These are phyloP conservation scores for Zygaena filipendulae DNA, from an alignment of 2,888 invertebrate genomes.

Conservation along the genomic window DNA sequence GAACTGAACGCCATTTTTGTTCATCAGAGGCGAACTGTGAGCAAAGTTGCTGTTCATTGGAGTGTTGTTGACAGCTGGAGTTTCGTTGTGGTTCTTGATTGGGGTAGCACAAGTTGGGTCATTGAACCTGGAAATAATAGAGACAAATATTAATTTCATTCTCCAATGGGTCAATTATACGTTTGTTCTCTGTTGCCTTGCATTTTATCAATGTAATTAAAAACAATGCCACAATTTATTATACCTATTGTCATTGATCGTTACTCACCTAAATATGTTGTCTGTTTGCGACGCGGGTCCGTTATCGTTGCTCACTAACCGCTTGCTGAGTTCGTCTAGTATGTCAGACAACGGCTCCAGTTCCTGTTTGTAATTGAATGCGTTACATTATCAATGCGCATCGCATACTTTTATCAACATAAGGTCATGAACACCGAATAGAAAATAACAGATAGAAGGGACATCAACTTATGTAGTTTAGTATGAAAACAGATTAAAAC, in stretches of 20 bases:
- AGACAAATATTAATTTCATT: no score
- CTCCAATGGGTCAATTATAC: no score
- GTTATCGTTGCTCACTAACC: slow-evolving; percentile 59
- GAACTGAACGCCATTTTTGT: slow-evolving; percentile 67
- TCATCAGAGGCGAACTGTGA: slow-evolving; percentile 64
- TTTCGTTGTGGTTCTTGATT: slow-evolving; percentile 30
- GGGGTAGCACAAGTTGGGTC: slow-evolving; percentile 69
- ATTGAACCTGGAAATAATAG: slow-evolving; percentile 61
- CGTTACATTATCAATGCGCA: slow-evolving; percentile 5
- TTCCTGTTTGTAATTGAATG: no score
- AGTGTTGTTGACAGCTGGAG: slow-evolving; percentile 33
- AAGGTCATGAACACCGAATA: no score
- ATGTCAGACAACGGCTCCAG: slow-evolving; percentile 75
- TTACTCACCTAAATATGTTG: slow-evolving; percentile 70
- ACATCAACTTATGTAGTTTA: no score
- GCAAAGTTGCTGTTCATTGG: slow-evolving; percentile 47
- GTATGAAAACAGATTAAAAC: no score
- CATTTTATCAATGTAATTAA: no score
- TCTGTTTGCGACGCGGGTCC: slow-evolving; percentile 53
- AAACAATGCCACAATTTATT: no score
- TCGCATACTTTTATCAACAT: no score
- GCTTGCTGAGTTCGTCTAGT: slow-evolving; percentile 74
- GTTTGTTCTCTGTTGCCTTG: not conserved
- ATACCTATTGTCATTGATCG: not conserved
- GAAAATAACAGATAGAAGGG: no score